Conservation (phyloP, 2,888 invertebrate species). For the Reticulitermes lucifugus region DNA sequence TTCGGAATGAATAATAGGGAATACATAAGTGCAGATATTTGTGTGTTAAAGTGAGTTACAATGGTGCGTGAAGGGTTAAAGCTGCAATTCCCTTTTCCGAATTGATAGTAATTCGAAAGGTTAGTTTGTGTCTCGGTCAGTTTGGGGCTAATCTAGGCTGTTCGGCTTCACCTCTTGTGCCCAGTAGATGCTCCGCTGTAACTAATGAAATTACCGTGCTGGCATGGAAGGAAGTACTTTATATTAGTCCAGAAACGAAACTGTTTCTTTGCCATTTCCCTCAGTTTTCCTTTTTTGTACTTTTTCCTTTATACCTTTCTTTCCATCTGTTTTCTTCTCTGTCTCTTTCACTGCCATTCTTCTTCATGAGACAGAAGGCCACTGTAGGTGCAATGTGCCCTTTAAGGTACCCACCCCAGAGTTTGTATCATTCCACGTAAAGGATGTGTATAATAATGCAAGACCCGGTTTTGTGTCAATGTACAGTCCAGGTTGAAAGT, state of each 20-base stretch:
- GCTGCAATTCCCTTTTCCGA: too few relatives aligned
- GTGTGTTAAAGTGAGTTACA: too few relatives aligned
- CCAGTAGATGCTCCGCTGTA: neutral
- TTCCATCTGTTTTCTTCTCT: neutral
- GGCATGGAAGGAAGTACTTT: neutral
- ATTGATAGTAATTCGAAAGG: too few relatives aligned
- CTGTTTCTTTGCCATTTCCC: neutral
- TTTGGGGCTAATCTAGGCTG: neutral
- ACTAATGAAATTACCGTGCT: neutral
- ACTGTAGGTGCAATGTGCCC: neutral
- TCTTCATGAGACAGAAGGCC: neutral
- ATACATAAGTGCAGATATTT: too few relatives aligned
- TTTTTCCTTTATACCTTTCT: neutral
- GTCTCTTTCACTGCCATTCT: neutral
- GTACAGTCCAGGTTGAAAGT: too few relatives aligned
- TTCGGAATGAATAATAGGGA: too few relatives aligned
- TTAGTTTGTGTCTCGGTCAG: neutral
- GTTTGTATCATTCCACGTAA: neutral
- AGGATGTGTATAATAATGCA: conserved; percentile 9
- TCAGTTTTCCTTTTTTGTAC: neutral
- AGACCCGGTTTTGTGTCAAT: neutral
- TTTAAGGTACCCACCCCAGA: neutral
- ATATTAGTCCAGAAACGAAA: neutral
- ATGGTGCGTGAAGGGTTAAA: too few relatives aligned
- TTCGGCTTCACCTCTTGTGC: neutral